Evolutionary conservation across 2,113 vertebrate genomes (phyloP), one percentile per base, ranked within the genome.

Genomic region (Microtus ochrogaster): DNA sequence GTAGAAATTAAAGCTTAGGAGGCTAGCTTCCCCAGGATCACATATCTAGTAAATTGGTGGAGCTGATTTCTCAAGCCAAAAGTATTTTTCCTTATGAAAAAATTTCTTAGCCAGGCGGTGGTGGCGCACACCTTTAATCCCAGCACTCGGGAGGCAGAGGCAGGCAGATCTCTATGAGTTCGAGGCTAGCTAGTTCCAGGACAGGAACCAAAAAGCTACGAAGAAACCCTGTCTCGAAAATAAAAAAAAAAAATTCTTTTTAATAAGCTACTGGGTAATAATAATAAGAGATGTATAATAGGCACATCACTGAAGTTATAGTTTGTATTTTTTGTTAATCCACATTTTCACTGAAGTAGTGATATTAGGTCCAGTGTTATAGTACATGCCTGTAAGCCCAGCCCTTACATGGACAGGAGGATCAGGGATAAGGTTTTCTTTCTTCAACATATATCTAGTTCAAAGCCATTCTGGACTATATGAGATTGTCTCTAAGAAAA

Each of bases 261-360:
- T 85, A 39, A 22, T 95, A 73, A 94, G 24, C 36, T 72, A 82
- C 16, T 84, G 9, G 94, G 52, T 94, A 10, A 84, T 91, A 10
- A 79, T 88, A 84, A 76, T 74, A 52, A 84, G 94, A 83, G 85
- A 12, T 83, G 39, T 72, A 8, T 68, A 72, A 83, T 77, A 72
- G 41, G 33, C 19, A 24, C 84, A 70, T 74, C 33, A 14, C 58
- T 89, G 49, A 94, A 90, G 49, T 77, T 28, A 92, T 65, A 24
- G 26, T 82, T 82, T 83, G 81, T 83, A 83, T 14, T 63, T 85
- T 91, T 91, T 87, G 17, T 76, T 61, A 81, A 76, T 93, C 73
- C 7, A 7, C 79, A 55, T 85, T 89, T 84, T 88, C 90, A 61
- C 86, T 63, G 24, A 72, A 55, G 36, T 84, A 55, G 88, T 70